phyloP scores from a whole-genome alignment of 2,888 invertebrate genomes.

The Ganaspis brasiliensis region DNA sequence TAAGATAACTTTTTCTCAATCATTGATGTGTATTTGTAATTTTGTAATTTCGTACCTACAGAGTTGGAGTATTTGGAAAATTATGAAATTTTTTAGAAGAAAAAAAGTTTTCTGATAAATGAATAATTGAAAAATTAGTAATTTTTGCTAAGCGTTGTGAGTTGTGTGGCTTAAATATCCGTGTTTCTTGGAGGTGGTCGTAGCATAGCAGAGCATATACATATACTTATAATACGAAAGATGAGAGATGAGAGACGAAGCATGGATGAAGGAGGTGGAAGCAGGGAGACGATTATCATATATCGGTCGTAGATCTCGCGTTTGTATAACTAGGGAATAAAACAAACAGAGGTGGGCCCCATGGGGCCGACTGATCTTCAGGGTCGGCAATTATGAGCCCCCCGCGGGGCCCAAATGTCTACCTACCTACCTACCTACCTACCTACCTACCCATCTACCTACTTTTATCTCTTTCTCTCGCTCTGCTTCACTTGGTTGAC shows the following conservation, averaged over 20 bases:
- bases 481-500: conserved; percentile 40
- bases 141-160: not conserved
- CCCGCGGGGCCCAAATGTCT: conserved; percentile 76
- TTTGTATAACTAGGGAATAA: conserved; percentile 80
- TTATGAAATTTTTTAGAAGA: not conserved
- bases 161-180: conserved; percentile 55
- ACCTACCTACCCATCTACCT: conserved; percentile 66
- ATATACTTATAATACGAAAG: conserved; percentile 25
- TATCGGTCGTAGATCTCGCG: conserved; percentile 80
- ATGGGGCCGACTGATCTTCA: conserved; percentile 79
- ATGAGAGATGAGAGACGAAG: conserved; percentile 26
- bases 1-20: too few relatives aligned
- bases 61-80: too few relatives aligned
- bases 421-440: conserved; percentile 67
- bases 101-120: conserved; percentile 5
- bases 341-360: conserved; percentile 80
- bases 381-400: conserved; percentile 80
- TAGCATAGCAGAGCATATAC: conserved; percentile 40
- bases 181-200: conserved; percentile 64
- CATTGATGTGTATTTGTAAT: too few relatives aligned
- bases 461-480: conserved; percentile 46
- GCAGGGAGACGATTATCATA: conserved; percentile 77
- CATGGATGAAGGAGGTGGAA: conserved; percentile 49
- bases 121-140: conserved; percentile 8
- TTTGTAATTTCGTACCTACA: too few relatives aligned